Base-by-base conservation (phyloP, 1,140 invertebrate genomes). In the Drosophila elegans region DNA sequence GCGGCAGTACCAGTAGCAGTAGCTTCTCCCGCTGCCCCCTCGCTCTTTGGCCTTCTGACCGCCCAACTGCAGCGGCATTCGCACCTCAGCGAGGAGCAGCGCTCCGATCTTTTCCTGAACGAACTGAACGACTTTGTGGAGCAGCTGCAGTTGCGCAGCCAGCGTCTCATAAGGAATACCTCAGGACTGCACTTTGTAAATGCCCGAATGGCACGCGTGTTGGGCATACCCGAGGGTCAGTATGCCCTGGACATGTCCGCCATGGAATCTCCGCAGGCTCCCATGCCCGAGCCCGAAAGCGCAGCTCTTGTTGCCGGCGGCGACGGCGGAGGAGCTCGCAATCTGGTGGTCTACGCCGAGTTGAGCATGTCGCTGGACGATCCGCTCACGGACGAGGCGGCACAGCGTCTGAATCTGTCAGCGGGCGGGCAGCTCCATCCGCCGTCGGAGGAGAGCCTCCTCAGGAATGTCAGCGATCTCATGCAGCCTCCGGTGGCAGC, bases 201-300 rank as follows among this genome's bases (percentile, higher is more conserved):
- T 49, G 72, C 84, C 0, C 73, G 86, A 2, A 83, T 75, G 12
- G 77, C 91, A 1, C 84, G 90, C 1, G 78, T 92, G 0, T 27
- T 92, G 38, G 90, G 89, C 27, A 92, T 92, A 54, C 91, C 91
- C 12, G 91, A 92, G 68, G 91, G 91, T 38, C 91, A 92, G 53
- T 92, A 92, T 67, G 86, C 90, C 2, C 34, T 92, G 38, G 91
- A 92, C 52, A 82, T 92, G 83, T 83, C 81, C 9, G 90, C 91
- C 0, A 91, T 92, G 69, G 91, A 90, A 34, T 90, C 86, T 7
- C 59, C 69, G 29, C 81, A 75, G 44, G 80, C 84, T 9, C 84
- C 84, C 4, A 79, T 68, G 5, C 84, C 80, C 1, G 83, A 88
- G 12, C 79, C 80, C 0, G 83, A 88, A 29, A 6, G 45, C 38